Conservation (phyloP, 2,797 vertebrate genomes). For the Eidolon dupreanum region DNA sequence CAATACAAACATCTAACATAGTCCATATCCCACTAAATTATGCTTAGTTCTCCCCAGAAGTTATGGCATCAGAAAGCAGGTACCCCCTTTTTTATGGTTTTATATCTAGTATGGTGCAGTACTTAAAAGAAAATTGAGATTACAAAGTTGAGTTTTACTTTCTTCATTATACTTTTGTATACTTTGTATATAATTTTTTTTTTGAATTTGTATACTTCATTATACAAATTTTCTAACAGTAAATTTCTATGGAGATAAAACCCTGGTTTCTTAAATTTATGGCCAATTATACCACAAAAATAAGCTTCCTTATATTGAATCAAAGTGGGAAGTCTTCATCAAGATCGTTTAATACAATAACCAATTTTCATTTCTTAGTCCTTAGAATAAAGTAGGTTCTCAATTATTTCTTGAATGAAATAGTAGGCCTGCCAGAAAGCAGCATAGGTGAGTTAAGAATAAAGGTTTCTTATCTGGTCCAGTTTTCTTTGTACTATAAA, state of each 20-base stretch:
- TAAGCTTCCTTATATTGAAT: not conserved
- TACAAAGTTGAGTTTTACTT: conserved; percentile 6
- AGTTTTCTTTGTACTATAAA: conserved; percentile 3
- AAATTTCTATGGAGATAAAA: not conserved
- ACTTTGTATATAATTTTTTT: no score
- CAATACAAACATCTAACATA: not conserved
- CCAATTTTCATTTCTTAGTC: not conserved
- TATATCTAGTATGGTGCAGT: not conserved
- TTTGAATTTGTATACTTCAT: not conserved
- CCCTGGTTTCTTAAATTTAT: not conserved
- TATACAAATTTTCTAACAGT: not conserved
- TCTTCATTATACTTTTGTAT: not conserved
- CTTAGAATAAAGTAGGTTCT: not conserved
- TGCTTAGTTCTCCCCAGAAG: not conserved
- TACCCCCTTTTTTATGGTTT: not conserved
- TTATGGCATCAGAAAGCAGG: not conserved
- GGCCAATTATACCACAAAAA: not conserved
- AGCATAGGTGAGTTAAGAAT: conserved; percentile 10
- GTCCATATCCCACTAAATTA: not conserved
- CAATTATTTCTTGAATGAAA: conserved; percentile 44
- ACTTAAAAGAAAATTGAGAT: not conserved
- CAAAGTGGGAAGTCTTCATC: not conserved
- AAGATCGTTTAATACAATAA: not conserved
- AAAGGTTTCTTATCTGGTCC: not conserved
- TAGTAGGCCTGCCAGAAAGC: not conserved